These are phyloP conservation scores for Sphinx pinastri DNA, from an alignment of 2,888 invertebrate genomes.

Conservation along the genomic window DNA sequence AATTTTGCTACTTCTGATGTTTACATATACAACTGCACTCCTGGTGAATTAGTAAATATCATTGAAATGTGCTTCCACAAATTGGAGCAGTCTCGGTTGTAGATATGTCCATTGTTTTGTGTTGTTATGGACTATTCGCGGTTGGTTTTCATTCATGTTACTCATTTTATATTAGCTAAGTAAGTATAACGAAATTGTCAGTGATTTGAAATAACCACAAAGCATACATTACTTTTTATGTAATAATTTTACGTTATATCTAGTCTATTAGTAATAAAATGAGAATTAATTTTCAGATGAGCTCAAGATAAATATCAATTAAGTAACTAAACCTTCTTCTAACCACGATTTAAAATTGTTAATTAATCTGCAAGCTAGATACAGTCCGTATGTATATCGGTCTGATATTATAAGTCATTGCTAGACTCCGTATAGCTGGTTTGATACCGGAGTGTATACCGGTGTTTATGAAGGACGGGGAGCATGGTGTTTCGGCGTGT, in stretches of 20 bases:
- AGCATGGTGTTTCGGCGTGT: slow-evolving; percentile 18
- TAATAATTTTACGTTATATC: no score
- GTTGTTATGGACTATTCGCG: not conserved
- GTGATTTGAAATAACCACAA: not conserved
- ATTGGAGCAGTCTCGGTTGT: not conserved
- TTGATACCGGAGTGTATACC: not conserved
- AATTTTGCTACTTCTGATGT: no score
- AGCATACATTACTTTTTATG: no score
- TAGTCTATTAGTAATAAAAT: no score
- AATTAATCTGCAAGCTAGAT: not conserved
- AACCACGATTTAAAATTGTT: not conserved
- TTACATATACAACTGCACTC: no score
- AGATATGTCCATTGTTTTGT: not conserved
- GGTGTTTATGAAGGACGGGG: not conserved
- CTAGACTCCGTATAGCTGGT: not conserved
- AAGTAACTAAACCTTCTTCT: not conserved
- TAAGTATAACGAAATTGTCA: not conserved
- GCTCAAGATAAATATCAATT: not conserved
- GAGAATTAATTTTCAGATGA: no score
- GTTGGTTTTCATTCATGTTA: not conserved
- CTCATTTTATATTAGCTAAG: not conserved
- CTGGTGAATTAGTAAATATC: not conserved
- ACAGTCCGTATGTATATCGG: not conserved
- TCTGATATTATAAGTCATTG: slow-evolving; percentile 15
- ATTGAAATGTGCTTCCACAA: not conserved